Percentiles rank a stretch among this genome's conserved stretches.
Conservation (phyloP, 2,888 invertebrate species). For the Rhimphoctona megacephalus region DNA sequence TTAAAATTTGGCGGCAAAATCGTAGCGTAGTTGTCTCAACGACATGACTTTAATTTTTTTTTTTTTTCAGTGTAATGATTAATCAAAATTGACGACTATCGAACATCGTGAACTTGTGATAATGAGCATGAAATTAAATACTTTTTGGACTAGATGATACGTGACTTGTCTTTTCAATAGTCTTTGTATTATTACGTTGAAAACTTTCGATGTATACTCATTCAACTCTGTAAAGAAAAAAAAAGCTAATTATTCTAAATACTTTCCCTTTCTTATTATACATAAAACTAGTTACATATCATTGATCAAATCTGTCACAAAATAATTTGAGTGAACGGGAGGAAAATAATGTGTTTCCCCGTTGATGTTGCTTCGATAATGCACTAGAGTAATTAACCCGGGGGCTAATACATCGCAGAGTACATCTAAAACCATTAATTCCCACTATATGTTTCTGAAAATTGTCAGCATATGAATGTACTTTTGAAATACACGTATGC, state of each 20-base stretch:
- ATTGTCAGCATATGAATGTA: slow-evolving; percentile 18
- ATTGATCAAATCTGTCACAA: neutral
- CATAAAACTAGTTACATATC: neutral
- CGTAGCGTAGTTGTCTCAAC: too few relatives aligned
- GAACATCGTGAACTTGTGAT: neutral
- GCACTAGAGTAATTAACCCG: slow-evolving; percentile 8
- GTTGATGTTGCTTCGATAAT: neutral
- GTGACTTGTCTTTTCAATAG: too few relatives aligned
- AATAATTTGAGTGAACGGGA: neutral
- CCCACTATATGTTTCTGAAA: neutral
- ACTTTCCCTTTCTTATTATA: neutral
- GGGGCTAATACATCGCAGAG: slow-evolving; percentile 5
- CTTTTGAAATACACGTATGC: neutral
- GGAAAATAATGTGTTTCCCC: neutral
- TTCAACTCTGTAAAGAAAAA: neutral
- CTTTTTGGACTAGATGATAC: too few relatives aligned
- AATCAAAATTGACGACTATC: neutral
- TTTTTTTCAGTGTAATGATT: too few relatives aligned
- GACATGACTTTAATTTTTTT: too few relatives aligned
- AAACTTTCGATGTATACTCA: too few relatives aligned
- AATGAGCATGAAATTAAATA: neutral
- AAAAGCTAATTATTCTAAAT: neutral
- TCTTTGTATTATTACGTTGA: too few relatives aligned
- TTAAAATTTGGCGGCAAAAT: too few relatives aligned
- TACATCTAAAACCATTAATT: neutral